Evolutionary conservation across 2,113 vertebrate species (phyloP).

Genomic region (Apeltes quadracus): DNA sequence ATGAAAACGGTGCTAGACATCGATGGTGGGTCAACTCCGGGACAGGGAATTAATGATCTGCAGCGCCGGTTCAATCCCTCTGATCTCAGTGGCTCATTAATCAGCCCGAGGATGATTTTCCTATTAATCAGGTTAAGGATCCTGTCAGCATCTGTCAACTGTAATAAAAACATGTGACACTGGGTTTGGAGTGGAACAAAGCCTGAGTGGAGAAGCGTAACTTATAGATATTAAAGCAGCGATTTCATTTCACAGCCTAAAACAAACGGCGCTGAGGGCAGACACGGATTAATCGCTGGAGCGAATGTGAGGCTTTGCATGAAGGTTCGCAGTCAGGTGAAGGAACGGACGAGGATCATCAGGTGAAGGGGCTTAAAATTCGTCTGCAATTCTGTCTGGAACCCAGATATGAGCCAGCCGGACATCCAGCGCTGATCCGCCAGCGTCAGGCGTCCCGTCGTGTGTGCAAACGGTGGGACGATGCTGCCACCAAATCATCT

Average conservation of each 20-base stretch:
- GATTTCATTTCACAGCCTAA: not conserved
- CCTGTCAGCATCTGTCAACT: constrained; percentile 66
- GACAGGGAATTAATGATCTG: constrained; percentile 60
- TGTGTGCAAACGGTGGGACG: not conserved
- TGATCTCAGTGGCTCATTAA: constrained; percentile 72
- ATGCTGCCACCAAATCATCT: not conserved
- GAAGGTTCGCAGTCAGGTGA: constrained; percentile 79
- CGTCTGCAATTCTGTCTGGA: constrained; percentile 54
- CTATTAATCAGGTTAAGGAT: constrained; percentile 68
- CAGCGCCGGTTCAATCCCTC: constrained; percentile 50
- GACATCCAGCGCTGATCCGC: constrained; percentile 2
- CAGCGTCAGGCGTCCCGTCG: constrained; percentile 11
- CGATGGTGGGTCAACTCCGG: constrained; percentile 35
- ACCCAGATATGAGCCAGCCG: constrained; percentile 23
- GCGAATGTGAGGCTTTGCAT: constrained; percentile 43
- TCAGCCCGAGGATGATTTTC: constrained; percentile 63
- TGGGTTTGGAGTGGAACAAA: not conserved
- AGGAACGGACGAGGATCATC: constrained; percentile 38
- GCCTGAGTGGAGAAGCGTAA: not conserved
- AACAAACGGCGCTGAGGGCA: not conserved
- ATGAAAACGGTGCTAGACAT: constrained; percentile 42
- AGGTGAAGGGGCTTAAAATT: constrained; percentile 46
- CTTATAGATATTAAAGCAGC: not conserved
- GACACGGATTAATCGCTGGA: constrained; percentile 13
- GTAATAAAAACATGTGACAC: too few species aligned